Conservation (phyloP, 2,888 invertebrate species). For the Prostheceraeus crozeri region DNA sequence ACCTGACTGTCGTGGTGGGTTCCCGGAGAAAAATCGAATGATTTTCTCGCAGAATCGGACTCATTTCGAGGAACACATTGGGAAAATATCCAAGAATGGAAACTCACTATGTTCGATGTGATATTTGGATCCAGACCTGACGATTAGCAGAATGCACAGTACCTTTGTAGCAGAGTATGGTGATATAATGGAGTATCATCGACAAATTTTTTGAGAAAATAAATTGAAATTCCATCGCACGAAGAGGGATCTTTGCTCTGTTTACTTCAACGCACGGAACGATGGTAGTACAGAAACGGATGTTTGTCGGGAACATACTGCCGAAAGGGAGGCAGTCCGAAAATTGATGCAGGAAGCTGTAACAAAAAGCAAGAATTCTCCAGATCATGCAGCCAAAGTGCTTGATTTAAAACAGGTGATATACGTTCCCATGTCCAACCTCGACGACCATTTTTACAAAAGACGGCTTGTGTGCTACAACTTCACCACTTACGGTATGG, state of each 20-base stretch:
- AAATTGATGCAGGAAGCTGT: neutral
- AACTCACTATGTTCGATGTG: constrained; percentile 25
- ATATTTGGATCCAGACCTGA: too few species aligned
- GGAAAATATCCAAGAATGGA: constrained; percentile 23
- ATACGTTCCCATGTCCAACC: constrained; percentile 22
- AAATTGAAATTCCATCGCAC: too few species aligned
- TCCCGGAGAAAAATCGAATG: neutral
- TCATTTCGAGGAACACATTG: constrained; percentile 9
- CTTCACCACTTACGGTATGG: constrained; percentile 17
- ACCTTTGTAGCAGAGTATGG: too few species aligned
- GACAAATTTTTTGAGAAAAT: too few species aligned
- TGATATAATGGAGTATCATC: too few species aligned
- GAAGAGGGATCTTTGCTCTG: too few species aligned
- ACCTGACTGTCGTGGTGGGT: neutral
- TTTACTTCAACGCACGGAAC: neutral
- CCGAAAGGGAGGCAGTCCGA: neutral
- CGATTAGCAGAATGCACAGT: too few species aligned
- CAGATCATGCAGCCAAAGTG: neutral
- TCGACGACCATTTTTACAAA: constrained; percentile 28
- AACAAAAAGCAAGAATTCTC: neutral
- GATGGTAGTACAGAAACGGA: constrained; percentile 11
- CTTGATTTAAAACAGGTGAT: constrained; percentile 34
- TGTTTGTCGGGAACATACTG: neutral
- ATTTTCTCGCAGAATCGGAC: neutral
- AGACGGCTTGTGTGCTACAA: constrained; percentile 23